Conservation (phyloP, 2,888 invertebrate species). For the Auanema sp. region DNA sequence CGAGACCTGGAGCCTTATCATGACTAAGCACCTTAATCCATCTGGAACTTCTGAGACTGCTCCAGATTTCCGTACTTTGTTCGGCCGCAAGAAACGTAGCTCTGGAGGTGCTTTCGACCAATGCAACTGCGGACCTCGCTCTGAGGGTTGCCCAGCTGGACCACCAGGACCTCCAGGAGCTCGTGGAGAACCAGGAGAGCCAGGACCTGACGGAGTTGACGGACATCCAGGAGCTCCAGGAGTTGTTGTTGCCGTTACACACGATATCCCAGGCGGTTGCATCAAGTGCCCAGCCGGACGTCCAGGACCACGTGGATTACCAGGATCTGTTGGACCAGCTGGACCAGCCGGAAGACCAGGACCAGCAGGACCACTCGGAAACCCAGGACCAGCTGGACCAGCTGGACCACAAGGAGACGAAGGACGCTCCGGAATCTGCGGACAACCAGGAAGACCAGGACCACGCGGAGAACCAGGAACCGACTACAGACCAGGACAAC, state of each 20-base stretch:
- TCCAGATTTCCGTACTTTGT: constrained; percentile 44
- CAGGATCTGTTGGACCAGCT: constrained; percentile 37
- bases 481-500: constrained; percentile 41
- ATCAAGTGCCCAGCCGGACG: constrained; percentile 43
- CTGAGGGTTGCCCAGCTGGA: constrained; percentile 49
- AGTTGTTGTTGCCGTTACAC: constrained; percentile 45
- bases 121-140: constrained; percentile 50
- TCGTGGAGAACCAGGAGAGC: constrained; percentile 37
- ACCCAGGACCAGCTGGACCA: constrained; percentile 34
- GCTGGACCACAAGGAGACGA: constrained; percentile 35
- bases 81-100: constrained; percentile 45
- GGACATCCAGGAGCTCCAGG: constrained; percentile 49
- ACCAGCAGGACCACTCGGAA: constrained; percentile 37
- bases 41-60: constrained; percentile 33
- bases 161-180: constrained; percentile 52
- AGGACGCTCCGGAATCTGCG: constrained; percentile 35
- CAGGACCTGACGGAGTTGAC: constrained; percentile 45
- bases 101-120: constrained; percentile 32
- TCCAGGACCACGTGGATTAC: constrained; percentile 38
- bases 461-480: constrained; percentile 44
- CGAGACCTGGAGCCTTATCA: constrained; percentile 47
- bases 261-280: constrained; percentile 52
- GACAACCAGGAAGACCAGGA: constrained; percentile 43
- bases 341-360: constrained; percentile 40
- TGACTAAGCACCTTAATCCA: constrained; percentile 42